Evolutionary conservation across 2,113 vertebrate genomes (phyloP).

Genomic region (Crotalus tigris): DNA sequence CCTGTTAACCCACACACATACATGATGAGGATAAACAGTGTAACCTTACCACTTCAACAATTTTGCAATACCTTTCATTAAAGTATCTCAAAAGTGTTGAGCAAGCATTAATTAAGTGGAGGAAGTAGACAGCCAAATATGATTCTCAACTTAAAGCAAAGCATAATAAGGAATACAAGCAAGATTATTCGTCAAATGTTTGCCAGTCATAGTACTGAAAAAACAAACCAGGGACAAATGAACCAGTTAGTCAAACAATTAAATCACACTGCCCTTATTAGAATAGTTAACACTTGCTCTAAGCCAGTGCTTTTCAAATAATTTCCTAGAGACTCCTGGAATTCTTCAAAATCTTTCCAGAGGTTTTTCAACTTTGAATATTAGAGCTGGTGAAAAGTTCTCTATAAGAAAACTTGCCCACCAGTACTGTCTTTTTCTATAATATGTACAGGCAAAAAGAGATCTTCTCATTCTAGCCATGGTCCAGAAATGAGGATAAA

Average conservation of each 20-base stretch:
- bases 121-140: slow-evolving; percentile 44
- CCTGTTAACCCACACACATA: slow-evolving; percentile 57
- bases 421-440: background rate
- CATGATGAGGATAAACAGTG: slow-evolving; percentile 20
- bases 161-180: slow-evolving; percentile 20
- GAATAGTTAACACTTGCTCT: background rate
- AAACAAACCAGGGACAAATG: background rate
- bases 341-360: background rate
- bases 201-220: slow-evolving; percentile 3
- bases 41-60: slow-evolving; percentile 24
- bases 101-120: slow-evolving; percentile 63
- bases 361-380: background rate
- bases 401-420: background rate
- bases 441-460: background rate
- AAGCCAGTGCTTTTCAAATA: background rate
- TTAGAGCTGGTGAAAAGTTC: background rate
- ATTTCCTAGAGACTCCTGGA: background rate
- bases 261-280: slow-evolving; percentile 1
- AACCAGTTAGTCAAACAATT: background rate
- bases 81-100: slow-evolving; percentile 48
- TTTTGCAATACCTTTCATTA: slow-evolving; percentile 42
- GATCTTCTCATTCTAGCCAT: background rate
- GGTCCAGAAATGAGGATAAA: background rate
- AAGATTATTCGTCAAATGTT: slow-evolving; percentile 32
- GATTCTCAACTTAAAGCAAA: slow-evolving; percentile 21